Conservation (phyloP, 2,797 vertebrate genomes). For the Pachyuromys duprasi region DNA sequence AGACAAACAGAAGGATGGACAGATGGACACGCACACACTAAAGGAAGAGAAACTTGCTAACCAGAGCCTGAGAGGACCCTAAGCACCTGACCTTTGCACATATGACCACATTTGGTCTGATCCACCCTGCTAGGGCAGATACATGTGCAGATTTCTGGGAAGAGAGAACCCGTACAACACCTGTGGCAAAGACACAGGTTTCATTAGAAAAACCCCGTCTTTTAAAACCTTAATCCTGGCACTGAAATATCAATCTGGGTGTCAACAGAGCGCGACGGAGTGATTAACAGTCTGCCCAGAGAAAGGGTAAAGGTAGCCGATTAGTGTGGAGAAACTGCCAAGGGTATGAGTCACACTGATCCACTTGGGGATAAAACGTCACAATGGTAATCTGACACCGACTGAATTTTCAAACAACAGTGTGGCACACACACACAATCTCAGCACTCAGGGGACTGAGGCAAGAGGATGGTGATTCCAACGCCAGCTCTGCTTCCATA, state of each 20-base stretch:
- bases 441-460: background rate
- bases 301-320: background rate
- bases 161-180: background rate
- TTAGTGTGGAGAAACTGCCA: background rate
- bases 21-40: background rate
- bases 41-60: background rate
- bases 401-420: slow-evolving; percentile 22
- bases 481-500: background rate
- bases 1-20: background rate
- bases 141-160: background rate
- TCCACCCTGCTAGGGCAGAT: background rate
- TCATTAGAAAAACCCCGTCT: slow-evolving; percentile 27
- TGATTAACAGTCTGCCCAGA: background rate
- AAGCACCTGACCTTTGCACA: background rate
- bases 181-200: background rate
- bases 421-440: background rate
- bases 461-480: background rate
- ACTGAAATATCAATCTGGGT: background rate
- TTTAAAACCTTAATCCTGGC: background rate
- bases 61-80: background rate
- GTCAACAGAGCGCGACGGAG: background rate
- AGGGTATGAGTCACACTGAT: background rate
- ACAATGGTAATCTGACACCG: background rate
- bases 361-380: slow-evolving; percentile 20
- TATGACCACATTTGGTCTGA: background rate